A percentile compares a stretch with the other conserved stretches of the same genome.
phyloP scores from a whole-genome alignment of 2,113 vertebrate species.

The Athene noctua region DNA sequence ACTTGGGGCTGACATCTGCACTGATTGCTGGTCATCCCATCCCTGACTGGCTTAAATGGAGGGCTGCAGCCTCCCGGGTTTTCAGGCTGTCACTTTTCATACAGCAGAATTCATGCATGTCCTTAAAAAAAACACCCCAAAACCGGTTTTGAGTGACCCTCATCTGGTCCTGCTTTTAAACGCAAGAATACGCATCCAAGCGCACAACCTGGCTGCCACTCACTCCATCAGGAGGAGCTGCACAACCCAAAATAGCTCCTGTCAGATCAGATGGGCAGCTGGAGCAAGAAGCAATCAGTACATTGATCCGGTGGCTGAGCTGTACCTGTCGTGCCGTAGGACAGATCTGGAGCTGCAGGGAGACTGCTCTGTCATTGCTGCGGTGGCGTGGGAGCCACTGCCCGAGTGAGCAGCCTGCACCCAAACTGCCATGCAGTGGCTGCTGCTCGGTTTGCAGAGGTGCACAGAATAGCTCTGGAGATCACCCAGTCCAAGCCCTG shows the following conservation, averaged over 20 bases:
- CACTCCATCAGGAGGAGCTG: neutral
- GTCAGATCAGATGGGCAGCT: neutral
- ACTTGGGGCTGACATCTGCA: neutral
- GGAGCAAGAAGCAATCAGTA: neutral
- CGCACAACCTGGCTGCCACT: neutral
- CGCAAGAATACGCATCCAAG: neutral
- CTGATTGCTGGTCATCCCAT: neutral
- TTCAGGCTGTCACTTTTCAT: neutral
- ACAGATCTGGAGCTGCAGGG: neutral
- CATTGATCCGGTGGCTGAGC: neutral
- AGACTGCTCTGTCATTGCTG: neutral
- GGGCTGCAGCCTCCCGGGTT: neutral
- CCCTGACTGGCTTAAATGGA: neutral
- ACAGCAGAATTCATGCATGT: fast-evolving
- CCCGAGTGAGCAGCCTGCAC: neutral
- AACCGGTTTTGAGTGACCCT: neutral
- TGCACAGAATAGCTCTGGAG: neutral
- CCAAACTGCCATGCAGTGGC: neutral
- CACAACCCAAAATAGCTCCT: neutral
- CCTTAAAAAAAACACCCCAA: neutral
- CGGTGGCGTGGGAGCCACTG: fast-evolving
- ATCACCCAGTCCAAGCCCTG: neutral
- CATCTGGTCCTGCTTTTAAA: neutral
- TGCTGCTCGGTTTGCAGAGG: neutral
- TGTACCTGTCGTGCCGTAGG: fast-evolving